Evolutionary conservation across 2,888 invertebrate species (phyloP).

Genomic region (Drosophila merina): DNA sequence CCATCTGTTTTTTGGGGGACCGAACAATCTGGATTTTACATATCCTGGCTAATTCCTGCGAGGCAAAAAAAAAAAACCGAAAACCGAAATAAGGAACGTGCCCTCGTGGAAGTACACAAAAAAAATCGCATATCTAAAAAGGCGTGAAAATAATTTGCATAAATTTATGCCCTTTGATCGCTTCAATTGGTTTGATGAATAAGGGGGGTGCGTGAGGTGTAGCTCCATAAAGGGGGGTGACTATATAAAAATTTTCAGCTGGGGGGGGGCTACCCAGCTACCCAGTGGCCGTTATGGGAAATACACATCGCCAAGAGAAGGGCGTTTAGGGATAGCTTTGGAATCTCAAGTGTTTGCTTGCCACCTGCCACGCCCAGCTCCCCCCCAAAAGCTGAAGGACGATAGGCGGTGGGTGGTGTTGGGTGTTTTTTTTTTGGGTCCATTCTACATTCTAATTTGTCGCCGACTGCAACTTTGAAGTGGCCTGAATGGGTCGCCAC

Average conservation of each 20-base stretch:
- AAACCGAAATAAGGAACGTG: conserved; percentile 26
- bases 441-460: conserved; percentile 73
- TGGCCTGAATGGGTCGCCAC: conserved; percentile 62
- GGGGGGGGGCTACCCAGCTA: conserved; percentile 18
- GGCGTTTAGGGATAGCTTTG: conserved; percentile 73
- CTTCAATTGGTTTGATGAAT: conserved; percentile 72
- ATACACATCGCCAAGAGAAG: conserved; percentile 18
- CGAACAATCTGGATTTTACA: conserved; percentile 21
- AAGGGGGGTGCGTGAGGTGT: not conserved
- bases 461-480: conserved; percentile 78
- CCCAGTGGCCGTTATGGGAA: conserved; percentile 76
- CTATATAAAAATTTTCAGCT: not conserved
- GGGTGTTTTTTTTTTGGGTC: conserved; percentile 8
- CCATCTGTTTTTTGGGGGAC: conserved; percentile 15
- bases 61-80: conserved; percentile 14
- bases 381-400: conserved; percentile 4
- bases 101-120: conserved; percentile 10
- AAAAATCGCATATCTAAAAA: conserved; percentile 83
- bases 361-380: conserved; percentile 60
- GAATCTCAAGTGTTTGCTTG: conserved; percentile 66
- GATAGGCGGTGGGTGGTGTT: not conserved
- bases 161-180: conserved; percentile 84
- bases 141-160: conserved; percentile 85
- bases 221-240: not conserved
- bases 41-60: conserved; percentile 33